A percentile compares a stretch with the other conserved stretches of the same genome.
These are phyloP conservation scores for Erythrocercus mccallii DNA, from an alignment of 2,113 vertebrate genomes.

Conservation along the genomic window DNA sequence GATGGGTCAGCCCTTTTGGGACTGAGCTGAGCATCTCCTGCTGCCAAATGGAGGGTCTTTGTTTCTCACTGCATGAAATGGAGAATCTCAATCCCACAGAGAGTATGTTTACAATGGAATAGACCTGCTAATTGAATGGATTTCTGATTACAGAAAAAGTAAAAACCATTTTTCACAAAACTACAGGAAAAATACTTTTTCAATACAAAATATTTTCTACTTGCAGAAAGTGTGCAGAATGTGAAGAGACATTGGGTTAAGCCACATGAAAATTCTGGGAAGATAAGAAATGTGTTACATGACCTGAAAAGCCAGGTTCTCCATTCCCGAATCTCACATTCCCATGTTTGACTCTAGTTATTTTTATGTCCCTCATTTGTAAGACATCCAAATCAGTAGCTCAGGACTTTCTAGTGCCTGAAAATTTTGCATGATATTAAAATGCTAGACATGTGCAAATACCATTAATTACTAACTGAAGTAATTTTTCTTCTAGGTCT, in stretches of 20 bases:
- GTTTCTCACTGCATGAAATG: not conserved
- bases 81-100: not conserved
- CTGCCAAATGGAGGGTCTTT: fast-evolving
- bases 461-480: not conserved
- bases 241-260: not conserved
- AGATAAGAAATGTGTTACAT: not conserved
- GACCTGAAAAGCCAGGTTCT: not conserved
- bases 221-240: not conserved
- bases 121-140: not conserved
- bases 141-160: not conserved
- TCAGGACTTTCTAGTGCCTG: not conserved
- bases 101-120: not conserved
- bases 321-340: not conserved
- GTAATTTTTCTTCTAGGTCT: not conserved
- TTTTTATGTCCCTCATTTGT: not conserved
- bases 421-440: not conserved
- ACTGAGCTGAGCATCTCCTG: not conserved
- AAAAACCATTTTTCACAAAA: not conserved
- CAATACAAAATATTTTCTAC: not conserved
- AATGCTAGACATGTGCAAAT: not conserved
- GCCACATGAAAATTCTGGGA: not conserved
- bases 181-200: not conserved
- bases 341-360: not conserved
- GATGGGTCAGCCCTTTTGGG: not conserved
- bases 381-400: not conserved